Evolutionary conservation across 37 sponge, comb jelly and placozoan species (phyloP), one percentile per base, ranked within the genome.

Genomic region (Lycopodina hypogea): DNA sequence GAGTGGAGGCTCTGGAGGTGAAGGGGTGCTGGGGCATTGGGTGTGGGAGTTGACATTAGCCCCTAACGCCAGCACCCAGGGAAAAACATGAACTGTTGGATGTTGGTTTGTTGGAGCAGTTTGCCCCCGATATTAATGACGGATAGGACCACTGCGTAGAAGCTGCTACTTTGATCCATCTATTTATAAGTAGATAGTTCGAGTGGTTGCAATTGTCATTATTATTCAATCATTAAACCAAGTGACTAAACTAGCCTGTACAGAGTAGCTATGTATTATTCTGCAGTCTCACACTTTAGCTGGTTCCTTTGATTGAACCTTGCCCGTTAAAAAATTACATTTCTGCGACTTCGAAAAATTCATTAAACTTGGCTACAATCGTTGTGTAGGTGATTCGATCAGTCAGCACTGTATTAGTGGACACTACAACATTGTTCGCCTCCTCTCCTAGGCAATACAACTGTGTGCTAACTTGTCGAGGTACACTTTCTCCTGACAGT

Each of bases 391-490:
- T 72, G 9, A 45, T 9, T 45, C 48, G 4, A 9, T 45, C 4
- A 45, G n/a, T n/a, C n/a, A n/a, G n/a, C n/a, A n/a, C n/a, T n/a
- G n/a, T 72, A 17, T 56, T 56, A 2, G 81, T 81, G 4, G 74
- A 81, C 24, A 74, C n/a, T 8, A 72, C 35, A 1, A 81, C 74
- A 26, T 42, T 32, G 2, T 81, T 73, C 1, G 64, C 74, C 21
- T 81, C 82, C 33, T 57, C 65, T 36, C 82, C 82, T 15, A 81
- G 30, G 28, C 79, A 78, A 55, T 78, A 78, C n/a, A 78, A 40
- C 2, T 67, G 68, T 15, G 69, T 78, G 51, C 26, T 52, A 7
- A 72, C 37, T 61, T 71, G 35, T 35, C 65, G 18, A 1, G 34
- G 39, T 23, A 42, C 64, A 30, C 34, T 63, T 61, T 37, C 82